These are phyloP conservation scores for Actenoides lindsayi DNA, from an alignment of 2,113 vertebrate genomes.

Conservation along the genomic window DNA sequence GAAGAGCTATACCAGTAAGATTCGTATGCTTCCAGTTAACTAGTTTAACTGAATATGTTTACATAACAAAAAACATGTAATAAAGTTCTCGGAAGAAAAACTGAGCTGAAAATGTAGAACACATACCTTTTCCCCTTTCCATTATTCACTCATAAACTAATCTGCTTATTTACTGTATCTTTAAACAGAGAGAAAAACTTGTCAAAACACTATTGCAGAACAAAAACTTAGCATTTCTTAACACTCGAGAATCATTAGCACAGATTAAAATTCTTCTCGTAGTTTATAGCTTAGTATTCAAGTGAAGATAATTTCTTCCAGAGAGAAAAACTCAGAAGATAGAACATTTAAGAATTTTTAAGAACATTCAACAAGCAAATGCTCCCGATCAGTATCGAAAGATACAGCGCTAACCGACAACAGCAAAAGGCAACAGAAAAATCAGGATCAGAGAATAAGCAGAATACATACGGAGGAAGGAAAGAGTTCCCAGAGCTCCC, in stretches of 20 bases:
- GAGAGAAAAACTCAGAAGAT: not conserved
- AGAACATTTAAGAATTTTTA: not conserved
- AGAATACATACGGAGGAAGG: conserved; percentile 27
- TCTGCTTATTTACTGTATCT: not conserved
- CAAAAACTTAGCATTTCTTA: not conserved
- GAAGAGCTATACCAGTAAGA: not conserved
- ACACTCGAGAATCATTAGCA: not conserved
- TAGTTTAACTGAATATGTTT: not conserved
- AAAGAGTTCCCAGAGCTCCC: conserved; percentile 36
- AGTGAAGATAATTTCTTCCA: not conserved
- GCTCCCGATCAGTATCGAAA: not conserved
- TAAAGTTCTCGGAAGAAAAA: not conserved
- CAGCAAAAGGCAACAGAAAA: not conserved
- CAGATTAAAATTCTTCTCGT: conserved; percentile 37
- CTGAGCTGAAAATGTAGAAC: not conserved
- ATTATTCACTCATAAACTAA: not conserved
- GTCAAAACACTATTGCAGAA: not conserved
- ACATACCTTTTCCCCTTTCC: not conserved
- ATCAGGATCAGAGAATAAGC: not conserved
- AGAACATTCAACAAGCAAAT: not conserved
- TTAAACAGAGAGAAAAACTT: not conserved
- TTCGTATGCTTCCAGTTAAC: not conserved
- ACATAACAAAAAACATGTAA: not conserved
- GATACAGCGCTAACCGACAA: not conserved
- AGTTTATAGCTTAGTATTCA: not conserved